Percentiles rank a stretch among this genome's conserved stretches.
These are phyloP conservation scores for Bucco capensis DNA, from an alignment of 2,113 vertebrate species.

Conservation along the genomic window DNA sequence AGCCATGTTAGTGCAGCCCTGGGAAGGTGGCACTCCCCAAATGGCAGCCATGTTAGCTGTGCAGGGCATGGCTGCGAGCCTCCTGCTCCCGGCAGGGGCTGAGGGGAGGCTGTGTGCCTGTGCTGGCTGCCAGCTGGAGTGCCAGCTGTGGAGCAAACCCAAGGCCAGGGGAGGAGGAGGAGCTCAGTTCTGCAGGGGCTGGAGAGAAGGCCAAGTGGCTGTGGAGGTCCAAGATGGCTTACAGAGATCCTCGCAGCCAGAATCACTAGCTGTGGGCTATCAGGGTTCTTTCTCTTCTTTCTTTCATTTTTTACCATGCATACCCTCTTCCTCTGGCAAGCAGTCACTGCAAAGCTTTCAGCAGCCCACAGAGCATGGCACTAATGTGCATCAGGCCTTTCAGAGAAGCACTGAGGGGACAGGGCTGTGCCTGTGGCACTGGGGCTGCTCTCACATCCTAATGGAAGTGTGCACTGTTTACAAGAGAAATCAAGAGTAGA, in stretches of 20 bases:
- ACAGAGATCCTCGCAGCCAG: neutral
- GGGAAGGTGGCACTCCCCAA: too few species aligned
- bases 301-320: neutral
- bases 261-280: neutral
- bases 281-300: neutral
- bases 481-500: neutral
- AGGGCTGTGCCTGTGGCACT: neutral
- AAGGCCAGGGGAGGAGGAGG: too few species aligned
- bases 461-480: neutral
- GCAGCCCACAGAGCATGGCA: neutral
- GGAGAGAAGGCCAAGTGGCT: neutral
- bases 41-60: too few species aligned
- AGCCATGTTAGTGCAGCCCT: neutral
- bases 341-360: slow-evolving; percentile 42
- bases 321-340: neutral
- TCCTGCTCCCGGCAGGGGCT: neutral
- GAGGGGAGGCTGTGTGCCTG: fast-evolving
- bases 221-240: neutral
- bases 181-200: fast-evolving
- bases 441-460: neutral
- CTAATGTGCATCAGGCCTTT: slow-evolving; percentile 36
- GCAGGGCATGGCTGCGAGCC: fast-evolving
- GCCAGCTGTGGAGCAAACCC: fast-evolving
- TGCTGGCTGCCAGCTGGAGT: neutral
- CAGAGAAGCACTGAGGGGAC: slow-evolving; percentile 12